phyloP scores from a whole-genome alignment of 2,888 invertebrate genomes.

The Mythimna pallens region DNA sequence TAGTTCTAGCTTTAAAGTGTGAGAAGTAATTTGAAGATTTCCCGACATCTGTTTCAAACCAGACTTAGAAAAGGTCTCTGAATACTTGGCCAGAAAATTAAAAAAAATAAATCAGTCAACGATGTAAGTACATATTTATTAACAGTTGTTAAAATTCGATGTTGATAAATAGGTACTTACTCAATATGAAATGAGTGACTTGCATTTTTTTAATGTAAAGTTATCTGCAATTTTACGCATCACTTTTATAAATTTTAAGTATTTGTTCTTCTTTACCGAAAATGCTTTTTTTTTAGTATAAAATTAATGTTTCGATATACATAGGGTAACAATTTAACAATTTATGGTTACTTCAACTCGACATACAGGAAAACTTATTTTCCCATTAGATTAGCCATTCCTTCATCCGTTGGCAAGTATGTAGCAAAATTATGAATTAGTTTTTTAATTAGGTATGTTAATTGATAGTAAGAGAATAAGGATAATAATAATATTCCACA shows the following conservation, averaged over 20 bases:
- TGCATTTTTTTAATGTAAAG: constrained; percentile 3
- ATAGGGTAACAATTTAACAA: neutral
- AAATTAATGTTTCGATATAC: neutral
- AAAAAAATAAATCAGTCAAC: neutral
- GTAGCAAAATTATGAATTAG: neutral
- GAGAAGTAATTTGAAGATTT: too few species aligned
- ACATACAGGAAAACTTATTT: constrained; percentile 30
- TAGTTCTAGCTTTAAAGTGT: too few species aligned
- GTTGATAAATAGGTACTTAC: too few species aligned
- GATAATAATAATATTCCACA: too few species aligned
- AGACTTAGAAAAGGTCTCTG: too few species aligned
- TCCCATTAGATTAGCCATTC: constrained; percentile 9
- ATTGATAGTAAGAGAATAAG: too few species aligned
- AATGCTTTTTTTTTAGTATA: neutral
- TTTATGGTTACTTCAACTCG: neutral
- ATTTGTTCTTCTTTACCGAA: constrained; percentile 4
- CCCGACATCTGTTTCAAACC: too few species aligned
- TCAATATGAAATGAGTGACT: constrained; percentile 16
- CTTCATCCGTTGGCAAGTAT: neutral
- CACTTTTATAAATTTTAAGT: neutral
- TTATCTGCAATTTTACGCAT: neutral
- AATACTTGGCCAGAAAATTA: too few species aligned
- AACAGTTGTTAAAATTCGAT: too few species aligned
- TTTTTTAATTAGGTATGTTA: neutral
- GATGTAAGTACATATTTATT: neutral